A percentile compares a stretch with the other conserved stretches of the same genome.
Evolutionary conservation across 2,797 vertebrate species (phyloP).

Genomic region (Hippocampus kuda): DNA sequence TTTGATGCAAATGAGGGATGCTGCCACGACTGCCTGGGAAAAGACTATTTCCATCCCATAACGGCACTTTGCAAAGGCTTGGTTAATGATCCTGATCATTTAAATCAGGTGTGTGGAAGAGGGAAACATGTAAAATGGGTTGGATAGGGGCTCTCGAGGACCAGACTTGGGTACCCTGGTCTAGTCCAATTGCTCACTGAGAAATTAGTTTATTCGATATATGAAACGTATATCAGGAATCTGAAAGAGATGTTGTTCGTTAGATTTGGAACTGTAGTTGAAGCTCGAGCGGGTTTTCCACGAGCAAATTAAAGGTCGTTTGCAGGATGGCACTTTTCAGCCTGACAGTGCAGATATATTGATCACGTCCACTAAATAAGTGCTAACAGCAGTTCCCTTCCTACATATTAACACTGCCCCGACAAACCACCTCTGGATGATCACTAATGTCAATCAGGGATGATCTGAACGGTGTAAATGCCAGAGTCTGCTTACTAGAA

Average conservation of each 20-base stretch:
- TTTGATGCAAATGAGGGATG: too few relatives aligned
- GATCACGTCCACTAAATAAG: constrained; percentile 3
- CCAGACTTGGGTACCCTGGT: neutral
- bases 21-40: too few relatives aligned
- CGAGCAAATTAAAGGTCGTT: neutral
- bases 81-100: too few relatives aligned
- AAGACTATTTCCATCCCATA: too few relatives aligned
- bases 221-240: neutral
- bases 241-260: neutral
- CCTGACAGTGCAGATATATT: neutral
- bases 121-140: too few relatives aligned
- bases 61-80: too few relatives aligned
- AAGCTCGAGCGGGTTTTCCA: neutral
- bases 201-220: neutral
- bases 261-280: neutral
- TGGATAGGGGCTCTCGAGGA: too few relatives aligned
- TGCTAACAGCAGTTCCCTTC: neutral
- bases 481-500: constrained; percentile 49
- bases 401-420: too few relatives aligned
- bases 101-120: too few relatives aligned
- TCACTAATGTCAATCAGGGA: constrained; percentile 41
- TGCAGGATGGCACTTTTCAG: constrained; percentile 1
- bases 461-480: constrained; percentile 45
- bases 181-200: neutral
- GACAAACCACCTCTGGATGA: constrained; percentile 30